phyloP scores from a whole-genome alignment of 2,888 invertebrate species.

The Hydrotaea cyrtoneurina region DNA sequence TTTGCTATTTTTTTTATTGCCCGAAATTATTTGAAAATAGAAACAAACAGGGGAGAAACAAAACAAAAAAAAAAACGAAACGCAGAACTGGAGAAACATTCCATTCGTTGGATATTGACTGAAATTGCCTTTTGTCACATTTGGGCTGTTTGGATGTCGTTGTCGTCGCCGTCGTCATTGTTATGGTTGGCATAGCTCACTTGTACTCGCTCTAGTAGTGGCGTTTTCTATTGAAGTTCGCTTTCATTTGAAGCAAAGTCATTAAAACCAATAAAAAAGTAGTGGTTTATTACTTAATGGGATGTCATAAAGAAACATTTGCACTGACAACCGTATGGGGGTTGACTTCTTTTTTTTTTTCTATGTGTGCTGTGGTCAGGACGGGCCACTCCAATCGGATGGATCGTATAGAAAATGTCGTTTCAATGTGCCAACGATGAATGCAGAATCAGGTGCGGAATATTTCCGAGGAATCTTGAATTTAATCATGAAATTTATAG shows the following conservation, averaged over 20 bases:
- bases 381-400: neutral
- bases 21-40: constrained; percentile 52
- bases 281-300: constrained; percentile 65
- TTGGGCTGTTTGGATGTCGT: constrained; percentile 65
- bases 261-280: constrained; percentile 61
- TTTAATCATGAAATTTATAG: too few relatives aligned
- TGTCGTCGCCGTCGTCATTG: constrained; percentile 54
- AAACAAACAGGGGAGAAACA: too few relatives aligned
- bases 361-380: neutral
- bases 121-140: constrained; percentile 69
- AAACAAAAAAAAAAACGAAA: constrained; percentile 16
- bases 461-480: too few relatives aligned
- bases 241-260: constrained; percentile 42
- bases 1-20: constrained; percentile 48
- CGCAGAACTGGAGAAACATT: constrained; percentile 59
- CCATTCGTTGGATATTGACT: constrained; percentile 61
- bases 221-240: constrained; percentile 28
- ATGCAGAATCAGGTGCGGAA: too few relatives aligned
- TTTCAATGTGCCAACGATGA: too few relatives aligned
- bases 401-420: too few relatives aligned
- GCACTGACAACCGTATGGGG: constrained; percentile 3
- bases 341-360: too few relatives aligned
- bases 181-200: constrained; percentile 20
- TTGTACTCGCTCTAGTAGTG: neutral
- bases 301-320: constrained; percentile 51